Evolutionary conservation across 2,113 vertebrate genomes (phyloP), one percentile per base, ranked within the genome.

Genomic region (Dromaius novaehollandiae): DNA sequence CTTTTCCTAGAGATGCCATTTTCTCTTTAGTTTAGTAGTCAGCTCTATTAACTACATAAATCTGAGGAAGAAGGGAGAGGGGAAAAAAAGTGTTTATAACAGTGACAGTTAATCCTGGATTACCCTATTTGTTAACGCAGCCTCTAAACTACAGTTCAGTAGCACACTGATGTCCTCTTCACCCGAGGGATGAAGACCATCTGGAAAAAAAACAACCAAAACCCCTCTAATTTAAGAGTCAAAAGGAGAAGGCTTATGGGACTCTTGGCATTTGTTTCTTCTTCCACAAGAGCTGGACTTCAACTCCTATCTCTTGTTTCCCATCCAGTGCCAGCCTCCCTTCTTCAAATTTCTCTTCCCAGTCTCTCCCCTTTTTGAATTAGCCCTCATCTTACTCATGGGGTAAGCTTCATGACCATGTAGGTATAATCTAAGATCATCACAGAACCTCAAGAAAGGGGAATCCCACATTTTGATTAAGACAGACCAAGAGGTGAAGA

Each of bases 1-100:
- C 95, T 96, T 97, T 96, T 93, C 95, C 96, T 74, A 88, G 18
- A 80, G 95, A 90, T 19, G 93, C 53, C 96, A 97, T 97, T 70
- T 97, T 96, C 79, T 90, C 88, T 63, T 89, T 25, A 70, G 76
- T 60, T 91, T 25, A 70, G 75, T 61, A 68, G 64, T 40, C 79
- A 90, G 71, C 18, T 88, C 79, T 89, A 71, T 46, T 48, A 68
- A 36, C 26, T 60, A 75, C 22, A 2, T n/a, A 66, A 36, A 19
- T 13, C 92, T 94, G 82, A 63, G 50, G 16, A 96, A 13, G 28
- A 91, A 82, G 90, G 3, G 8, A 50, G 34, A 28, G 20, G 10
- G 14, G 1, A 3, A 60, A 51, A 42, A 74, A 40, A 5, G 34
- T 48, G 20, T 88, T 96, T 42, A 96, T 56, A 89, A 76, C 13